Evolutionary conservation across 2,797 vertebrate species (phyloP).

Genomic region (Morus bassanus): DNA sequence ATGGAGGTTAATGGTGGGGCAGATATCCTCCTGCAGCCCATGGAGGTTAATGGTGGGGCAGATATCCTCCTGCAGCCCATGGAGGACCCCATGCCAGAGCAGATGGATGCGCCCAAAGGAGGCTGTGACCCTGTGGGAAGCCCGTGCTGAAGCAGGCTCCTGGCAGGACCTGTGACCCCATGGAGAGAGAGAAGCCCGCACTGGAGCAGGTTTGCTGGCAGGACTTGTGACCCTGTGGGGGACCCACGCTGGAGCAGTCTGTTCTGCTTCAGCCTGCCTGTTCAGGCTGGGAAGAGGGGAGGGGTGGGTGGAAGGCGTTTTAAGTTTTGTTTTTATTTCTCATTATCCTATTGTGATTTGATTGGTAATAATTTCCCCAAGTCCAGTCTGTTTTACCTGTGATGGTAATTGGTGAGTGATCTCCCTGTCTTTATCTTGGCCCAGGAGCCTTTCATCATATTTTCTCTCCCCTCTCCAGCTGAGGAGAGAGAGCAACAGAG

Average conservation of each 20-base stretch:
- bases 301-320: background rate
- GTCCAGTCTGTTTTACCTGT: background rate
- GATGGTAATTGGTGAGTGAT: fast-evolving
- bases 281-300: background rate
- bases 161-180: background rate
- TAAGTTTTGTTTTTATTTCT: background rate
- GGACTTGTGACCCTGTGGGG: background rate
- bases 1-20: background rate
- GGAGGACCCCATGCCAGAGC: background rate
- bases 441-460: fast-evolving
- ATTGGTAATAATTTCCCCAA: background rate
- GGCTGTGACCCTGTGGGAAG: background rate
- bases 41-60: background rate
- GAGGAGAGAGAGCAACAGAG: background rate
- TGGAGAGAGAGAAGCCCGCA: no score
- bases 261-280: no score
- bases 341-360: background rate
- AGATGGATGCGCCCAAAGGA: background rate
- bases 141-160: fast-evolving
- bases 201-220: background rate
- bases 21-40: background rate
- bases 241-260: background rate
- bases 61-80: background rate
- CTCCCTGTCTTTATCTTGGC: background rate
- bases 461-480: background rate